phyloP scores from a whole-genome alignment of 2,888 invertebrate species.

The Nasonovia ribisnigri region DNA sequence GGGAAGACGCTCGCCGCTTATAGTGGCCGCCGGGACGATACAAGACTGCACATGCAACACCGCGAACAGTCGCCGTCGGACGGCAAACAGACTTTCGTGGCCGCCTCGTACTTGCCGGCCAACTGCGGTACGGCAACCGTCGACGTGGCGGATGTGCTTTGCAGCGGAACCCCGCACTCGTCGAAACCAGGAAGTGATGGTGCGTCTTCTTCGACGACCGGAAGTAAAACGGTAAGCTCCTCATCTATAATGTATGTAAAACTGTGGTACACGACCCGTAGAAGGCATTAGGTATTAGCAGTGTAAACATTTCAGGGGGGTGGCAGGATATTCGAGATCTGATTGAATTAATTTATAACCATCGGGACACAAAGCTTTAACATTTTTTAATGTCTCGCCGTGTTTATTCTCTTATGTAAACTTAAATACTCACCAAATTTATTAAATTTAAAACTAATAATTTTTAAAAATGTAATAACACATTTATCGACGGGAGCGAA shows the following conservation, averaged over 20 bases:
- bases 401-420: no score
- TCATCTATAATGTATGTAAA: neutral
- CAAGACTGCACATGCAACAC: neutral
- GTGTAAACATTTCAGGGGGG: neutral
- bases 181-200: neutral
- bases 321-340: neutral
- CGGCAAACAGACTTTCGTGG: slow-evolving; percentile 1
- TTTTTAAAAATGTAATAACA: no score
- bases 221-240: slow-evolving; percentile 24
- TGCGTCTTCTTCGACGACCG: neutral
- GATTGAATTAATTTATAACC: neutral
- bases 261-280: neutral
- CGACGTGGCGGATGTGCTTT: slow-evolving; percentile 15
- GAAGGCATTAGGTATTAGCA: neutral
- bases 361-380: neutral
- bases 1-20: neutral
- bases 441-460: no score
- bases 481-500: no score
- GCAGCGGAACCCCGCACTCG: neutral
- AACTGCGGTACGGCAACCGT: slow-evolving; percentile 41
- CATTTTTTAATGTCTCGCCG: neutral
- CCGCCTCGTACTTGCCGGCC: slow-evolving; percentile 37
- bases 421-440: no score
- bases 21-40: neutral
- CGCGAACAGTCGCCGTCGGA: neutral